Base-by-base conservation (phyloP, 2,797 vertebrate genomes). In the Sebastes trivittatus region DNA sequence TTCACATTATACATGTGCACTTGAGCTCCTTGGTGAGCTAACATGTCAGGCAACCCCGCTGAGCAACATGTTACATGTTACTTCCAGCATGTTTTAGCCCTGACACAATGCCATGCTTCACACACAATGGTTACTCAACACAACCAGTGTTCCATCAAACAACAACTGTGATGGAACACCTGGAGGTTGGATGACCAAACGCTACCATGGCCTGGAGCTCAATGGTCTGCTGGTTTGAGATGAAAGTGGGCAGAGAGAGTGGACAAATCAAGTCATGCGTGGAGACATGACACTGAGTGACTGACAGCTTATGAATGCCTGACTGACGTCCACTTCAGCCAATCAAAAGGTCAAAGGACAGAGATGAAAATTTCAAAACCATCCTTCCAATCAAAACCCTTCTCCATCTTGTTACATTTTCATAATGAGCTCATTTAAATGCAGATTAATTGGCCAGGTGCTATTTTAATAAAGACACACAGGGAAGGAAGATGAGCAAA, bases 391-490 rank as follows among this genome's bases (percentile, higher is more conserved):
- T 72, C 60, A n/a, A 13, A 64, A 18, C n/a, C 30, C 10, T n/a
- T 23, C 5, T 9, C 49, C 34, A 11, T 46, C 60, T 42, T 27
- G 0, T 54, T 76, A 42, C 70, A 59, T 18, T 62, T 59, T 78
- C n/a, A 59, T 20, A 75, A 86, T 72, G 42, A 71, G 72, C 62
- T 79, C 18, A 86, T 88, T 70, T 80, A 65, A 85, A 85, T 85
- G 64, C 56, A 14, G 27, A 61, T 75, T 63, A 71, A 38, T 66
- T 60, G 63, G 58, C 63, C 11, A 16, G 61, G 34, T 72, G 56
- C 66, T 71, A 42, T 69, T 81, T 75, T 70, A 66, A 75, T 34
- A 72, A 67, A 82, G 59, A 76, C 56, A 42, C 66, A 78, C 20
- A 73, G 70, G 23, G 32, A 65, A 3, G 49, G 52, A 76, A 71